A percentile compares a stretch with the other conserved stretches of the same genome.
These are phyloP conservation scores for Sphaeramia orbicularis DNA, from an alignment of 2,797 vertebrate genomes.

Conservation along the genomic window DNA sequence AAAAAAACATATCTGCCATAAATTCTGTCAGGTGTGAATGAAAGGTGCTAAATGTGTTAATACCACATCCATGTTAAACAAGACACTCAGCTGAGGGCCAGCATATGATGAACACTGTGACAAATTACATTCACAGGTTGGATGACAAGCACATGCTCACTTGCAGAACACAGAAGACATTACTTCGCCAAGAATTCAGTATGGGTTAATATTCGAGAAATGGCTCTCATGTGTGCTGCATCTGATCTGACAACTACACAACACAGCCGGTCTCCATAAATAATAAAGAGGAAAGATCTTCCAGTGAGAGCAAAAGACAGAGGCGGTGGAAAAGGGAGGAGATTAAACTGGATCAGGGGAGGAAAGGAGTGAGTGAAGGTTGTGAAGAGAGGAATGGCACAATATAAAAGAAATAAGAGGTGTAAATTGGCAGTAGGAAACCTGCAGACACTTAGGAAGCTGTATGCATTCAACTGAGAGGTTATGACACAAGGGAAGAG, in stretches of 20 bases:
- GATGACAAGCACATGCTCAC: background rate
- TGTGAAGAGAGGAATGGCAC: conserved; percentile 5
- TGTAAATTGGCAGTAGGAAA: conserved; percentile 21
- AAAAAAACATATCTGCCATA: conserved; percentile 1
- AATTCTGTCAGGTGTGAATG: conserved; percentile 8
- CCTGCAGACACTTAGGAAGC: conserved; percentile 8
- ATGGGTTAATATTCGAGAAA: conserved; percentile 22
- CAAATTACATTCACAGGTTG: conserved; percentile 21
- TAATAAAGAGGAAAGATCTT: conserved; percentile 66
- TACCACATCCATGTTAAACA: conserved; percentile 4
- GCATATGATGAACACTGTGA: background rate
- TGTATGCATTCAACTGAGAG: background rate
- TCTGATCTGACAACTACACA: conserved; percentile 53
- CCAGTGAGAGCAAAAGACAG: conserved; percentile 26
- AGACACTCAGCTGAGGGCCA: conserved; percentile 5
- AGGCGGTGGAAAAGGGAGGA: conserved; percentile 19
- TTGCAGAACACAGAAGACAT: background rate
- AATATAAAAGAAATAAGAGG: conserved; percentile 21
- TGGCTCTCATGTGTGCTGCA: conserved; percentile 39
- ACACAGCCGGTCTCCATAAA: conserved; percentile 58
- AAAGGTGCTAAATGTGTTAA: conserved; percentile 29
- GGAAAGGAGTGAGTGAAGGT: background rate
- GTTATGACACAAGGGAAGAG: conserved; percentile 1
- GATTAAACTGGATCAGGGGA: conserved; percentile 28
- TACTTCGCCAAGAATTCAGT: conserved; percentile 3